phyloP scores from a whole-genome alignment of 53 echinoderm and acorn worm genomes.

The Paracentrotus lividus region DNA sequence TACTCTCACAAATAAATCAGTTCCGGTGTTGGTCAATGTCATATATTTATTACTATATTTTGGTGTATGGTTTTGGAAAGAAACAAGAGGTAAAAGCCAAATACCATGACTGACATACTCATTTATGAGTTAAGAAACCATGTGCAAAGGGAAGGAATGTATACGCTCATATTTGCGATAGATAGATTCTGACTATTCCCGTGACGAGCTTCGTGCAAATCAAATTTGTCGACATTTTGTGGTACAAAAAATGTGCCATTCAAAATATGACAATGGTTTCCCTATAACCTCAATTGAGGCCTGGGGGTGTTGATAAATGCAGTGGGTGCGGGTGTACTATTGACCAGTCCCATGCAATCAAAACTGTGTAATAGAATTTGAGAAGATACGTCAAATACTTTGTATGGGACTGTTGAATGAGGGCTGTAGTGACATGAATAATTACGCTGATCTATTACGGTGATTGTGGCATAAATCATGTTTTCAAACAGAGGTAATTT shows the following conservation, averaged over 20 bases:
- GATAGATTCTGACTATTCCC: background rate
- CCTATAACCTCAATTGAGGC: background rate
- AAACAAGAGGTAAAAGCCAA: background rate
- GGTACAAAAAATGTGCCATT: background rate
- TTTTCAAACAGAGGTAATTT: background rate
- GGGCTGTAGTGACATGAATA: background rate
- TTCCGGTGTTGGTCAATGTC: no score
- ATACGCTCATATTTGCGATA: background rate
- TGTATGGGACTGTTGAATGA: background rate
- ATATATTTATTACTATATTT: no score
- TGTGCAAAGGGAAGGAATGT: background rate
- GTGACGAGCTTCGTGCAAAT: background rate
- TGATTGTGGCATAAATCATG: background rate
- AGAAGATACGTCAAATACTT: background rate
- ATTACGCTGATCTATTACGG: background rate
- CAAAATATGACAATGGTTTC: slow-evolving; percentile 9
- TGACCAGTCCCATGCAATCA: background rate
- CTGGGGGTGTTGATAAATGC: slow-evolving; percentile 1
- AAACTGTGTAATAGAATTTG: background rate
- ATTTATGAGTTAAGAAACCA: background rate
- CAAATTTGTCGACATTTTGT: slow-evolving; percentile 12
- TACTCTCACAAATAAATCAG: no score
- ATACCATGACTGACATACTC: background rate
- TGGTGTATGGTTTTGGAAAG: background rate
- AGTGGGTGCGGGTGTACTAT: background rate